phyloP scores from a whole-genome alignment of 2,113 vertebrate species.

The Epinephelus moara region DNA sequence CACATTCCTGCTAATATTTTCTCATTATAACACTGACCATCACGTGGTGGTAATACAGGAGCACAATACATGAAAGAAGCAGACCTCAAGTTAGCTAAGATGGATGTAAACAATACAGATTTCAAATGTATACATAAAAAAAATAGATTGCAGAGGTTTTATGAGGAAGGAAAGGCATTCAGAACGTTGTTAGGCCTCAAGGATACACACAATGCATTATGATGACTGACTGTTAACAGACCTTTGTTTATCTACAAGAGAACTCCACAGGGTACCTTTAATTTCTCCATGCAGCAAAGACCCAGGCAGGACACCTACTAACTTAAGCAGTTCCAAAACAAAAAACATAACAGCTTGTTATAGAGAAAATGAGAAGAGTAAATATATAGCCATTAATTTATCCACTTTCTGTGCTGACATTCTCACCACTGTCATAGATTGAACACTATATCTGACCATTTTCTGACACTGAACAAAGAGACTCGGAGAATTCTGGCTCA shows the following conservation, averaged over 20 bases:
- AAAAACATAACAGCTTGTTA: neutral
- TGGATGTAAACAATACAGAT: neutral
- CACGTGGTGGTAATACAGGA: neutral
- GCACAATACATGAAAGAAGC: neutral
- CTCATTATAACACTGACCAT: neutral
- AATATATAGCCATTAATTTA: neutral
- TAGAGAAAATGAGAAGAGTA: neutral
- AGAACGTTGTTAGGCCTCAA: neutral
- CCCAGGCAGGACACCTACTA: neutral
- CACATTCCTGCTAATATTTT: neutral
- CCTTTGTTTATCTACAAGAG: neutral
- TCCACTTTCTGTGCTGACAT: neutral
- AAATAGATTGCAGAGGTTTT: neutral
- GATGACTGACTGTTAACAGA: neutral
- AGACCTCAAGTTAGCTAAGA: neutral
- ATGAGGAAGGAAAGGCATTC: neutral
- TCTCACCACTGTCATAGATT: neutral
- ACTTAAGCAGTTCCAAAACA: neutral
- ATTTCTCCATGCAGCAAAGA: neutral
- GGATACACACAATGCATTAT: neutral
- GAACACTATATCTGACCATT: neutral
- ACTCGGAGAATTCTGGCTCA: neutral
- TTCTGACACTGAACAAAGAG: neutral
- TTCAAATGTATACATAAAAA: too few species aligned
- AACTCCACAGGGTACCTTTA: neutral